Evolutionary conservation across 2,113 vertebrate species (phyloP).

Genomic region (Thunnus thynnus): DNA sequence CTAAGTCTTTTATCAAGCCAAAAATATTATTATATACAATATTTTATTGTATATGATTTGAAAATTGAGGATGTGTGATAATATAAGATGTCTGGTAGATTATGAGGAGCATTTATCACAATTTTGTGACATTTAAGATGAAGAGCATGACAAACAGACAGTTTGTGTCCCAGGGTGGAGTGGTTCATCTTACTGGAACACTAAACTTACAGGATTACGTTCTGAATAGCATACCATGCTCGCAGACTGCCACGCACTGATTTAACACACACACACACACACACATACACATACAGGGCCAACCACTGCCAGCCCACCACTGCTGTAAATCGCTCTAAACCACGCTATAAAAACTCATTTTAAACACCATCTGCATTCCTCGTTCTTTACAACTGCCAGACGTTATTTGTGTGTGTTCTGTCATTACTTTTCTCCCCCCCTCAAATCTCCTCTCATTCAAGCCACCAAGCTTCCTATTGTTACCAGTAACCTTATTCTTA

Average conservation of each 20-base stretch:
- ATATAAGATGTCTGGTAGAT: background rate
- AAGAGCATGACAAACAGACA: background rate
- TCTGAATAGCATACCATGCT: constrained; percentile 1
- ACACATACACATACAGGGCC: constrained; percentile 17
- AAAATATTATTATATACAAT: too few relatives aligned
- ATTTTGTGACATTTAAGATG: constrained; percentile 7
- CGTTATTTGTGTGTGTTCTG: constrained; percentile 49
- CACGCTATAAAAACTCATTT: constrained; percentile 71
- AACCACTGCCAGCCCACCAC: constrained; percentile 31
- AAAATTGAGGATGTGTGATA: too few relatives aligned
- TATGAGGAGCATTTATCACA: background rate
- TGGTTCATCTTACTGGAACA: constrained; percentile 23
- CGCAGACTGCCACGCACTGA: constrained; percentile 38
- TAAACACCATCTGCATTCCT: constrained; percentile 75
- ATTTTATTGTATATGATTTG: too few relatives aligned
- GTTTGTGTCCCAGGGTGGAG: constrained; percentile 5
- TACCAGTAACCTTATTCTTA: constrained; percentile 28
- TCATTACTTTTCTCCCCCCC: constrained; percentile 16
- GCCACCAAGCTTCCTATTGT: constrained; percentile 49
- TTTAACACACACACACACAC: constrained; percentile 24
- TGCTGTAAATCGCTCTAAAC: constrained; percentile 68
- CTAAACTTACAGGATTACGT: background rate
- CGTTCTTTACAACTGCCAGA: constrained; percentile 59
- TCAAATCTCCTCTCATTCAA: constrained; percentile 43
- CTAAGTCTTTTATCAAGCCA: too few relatives aligned